Base-by-base conservation (phyloP, 2,888 invertebrate genomes). In the Falcaria lacertinaria region DNA sequence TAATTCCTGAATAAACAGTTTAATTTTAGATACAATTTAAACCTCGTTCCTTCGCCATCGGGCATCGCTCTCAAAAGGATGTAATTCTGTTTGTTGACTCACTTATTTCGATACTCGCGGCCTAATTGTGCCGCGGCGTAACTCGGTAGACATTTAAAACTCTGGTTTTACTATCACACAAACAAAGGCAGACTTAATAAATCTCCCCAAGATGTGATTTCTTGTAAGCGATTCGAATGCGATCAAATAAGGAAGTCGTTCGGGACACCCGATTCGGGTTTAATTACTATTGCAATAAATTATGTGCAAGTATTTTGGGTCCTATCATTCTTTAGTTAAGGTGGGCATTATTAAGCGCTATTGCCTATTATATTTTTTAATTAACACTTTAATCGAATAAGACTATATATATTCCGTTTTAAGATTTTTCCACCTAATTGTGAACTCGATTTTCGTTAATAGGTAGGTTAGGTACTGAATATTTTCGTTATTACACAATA, bases 131-230 rank as follows among this genome's bases (percentile, higher is more conserved):
- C 34, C 38, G 40, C 47, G 43, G 74, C 79, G 84, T 83, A 85
- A 76, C 66, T 68, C 71, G 67, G 85, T 74, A 67, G 71, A 66
- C 60, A 55, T 44, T 59, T 55, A 50, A 54, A 37, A 80, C 69
- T 69, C 56, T 59, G 54, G 65, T 69, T 79, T 81, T 68, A 85
- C 67, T 77, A 73, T 69, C 62, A 64, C 50, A 66, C 65, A 77
- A 82, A 77, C 76, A 77, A 53, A 48, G 56, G 57, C 80, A 75
- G 74, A 78, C 80, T 80, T 73, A 73, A 77, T 76, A 78, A 79
- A 77, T 80, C 79, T 74, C 51, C 44, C 44, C 44, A 53, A 66
- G 62, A 56, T 64, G 68, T 71, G 72, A 77, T 78, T 80, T 77
- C 82, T 75, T 68, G 74, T 71, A 72, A 76, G 53, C 64, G 57